phyloP scores from a whole-genome alignment of 1,140 invertebrate species.

The Lasioglossum baleicum region DNA sequence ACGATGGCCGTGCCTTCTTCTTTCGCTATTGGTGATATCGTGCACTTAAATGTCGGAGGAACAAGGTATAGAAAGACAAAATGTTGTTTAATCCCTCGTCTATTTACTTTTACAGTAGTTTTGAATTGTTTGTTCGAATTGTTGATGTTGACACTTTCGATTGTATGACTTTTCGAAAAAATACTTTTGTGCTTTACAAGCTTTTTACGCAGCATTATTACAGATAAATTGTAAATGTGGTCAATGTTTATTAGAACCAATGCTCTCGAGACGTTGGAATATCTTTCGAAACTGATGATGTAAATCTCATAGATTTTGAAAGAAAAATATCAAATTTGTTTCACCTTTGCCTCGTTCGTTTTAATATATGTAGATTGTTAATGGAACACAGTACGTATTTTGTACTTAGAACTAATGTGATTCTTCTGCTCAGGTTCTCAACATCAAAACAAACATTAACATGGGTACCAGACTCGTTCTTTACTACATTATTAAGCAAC shows the following conservation, averaged over 20 bases:
- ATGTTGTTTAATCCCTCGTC: not conserved
- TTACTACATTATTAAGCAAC: conserved; percentile 94
- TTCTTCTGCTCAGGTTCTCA: conserved; percentile 88
- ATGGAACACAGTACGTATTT: not conserved
- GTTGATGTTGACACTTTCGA: too few species aligned
- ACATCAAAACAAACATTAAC: conserved; percentile 96
- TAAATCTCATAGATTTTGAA: too few species aligned
- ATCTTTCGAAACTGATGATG: too few species aligned
- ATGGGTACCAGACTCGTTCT: conserved; percentile 95
- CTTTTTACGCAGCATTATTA: too few species aligned
- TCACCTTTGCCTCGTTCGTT: too few species aligned
- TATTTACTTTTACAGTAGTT: not conserved
- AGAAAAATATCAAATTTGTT: too few species aligned
- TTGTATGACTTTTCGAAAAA: too few species aligned
- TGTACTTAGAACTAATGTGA: conserved; percentile 7
- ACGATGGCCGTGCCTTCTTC: conserved; percentile 43
- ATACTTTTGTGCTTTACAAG: too few species aligned
- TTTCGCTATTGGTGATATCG: conserved; percentile 83
- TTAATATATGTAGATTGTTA: too few species aligned
- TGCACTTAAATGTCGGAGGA: conserved; percentile 91
- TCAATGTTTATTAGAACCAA: too few species aligned
- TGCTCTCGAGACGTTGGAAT: too few species aligned
- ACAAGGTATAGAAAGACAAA: conserved; percentile 82
- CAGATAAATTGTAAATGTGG: too few species aligned
- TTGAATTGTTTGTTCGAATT: not conserved